Evolutionary conservation across 2,888 invertebrate genomes (phyloP).

Genomic region (Anthrax anthrax): DNA sequence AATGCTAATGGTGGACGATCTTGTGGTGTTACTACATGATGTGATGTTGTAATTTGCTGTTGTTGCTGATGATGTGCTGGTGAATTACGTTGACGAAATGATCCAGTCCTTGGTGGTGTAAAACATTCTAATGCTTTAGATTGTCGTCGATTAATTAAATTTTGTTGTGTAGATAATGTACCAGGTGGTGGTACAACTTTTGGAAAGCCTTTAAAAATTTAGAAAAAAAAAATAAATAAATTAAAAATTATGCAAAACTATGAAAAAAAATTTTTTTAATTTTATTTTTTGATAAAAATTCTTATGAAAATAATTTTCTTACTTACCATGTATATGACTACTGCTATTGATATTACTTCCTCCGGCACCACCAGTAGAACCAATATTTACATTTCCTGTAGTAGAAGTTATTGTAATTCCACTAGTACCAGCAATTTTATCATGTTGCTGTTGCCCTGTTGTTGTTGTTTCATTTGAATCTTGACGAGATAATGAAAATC

Average conservation of each 20-base stretch:
- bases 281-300: too few relatives aligned
- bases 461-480: slow-evolving; percentile 38
- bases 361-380: slow-evolving; percentile 9
- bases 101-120: slow-evolving; percentile 42
- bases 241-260: too few relatives aligned
- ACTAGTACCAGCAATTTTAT: slow-evolving; percentile 18
- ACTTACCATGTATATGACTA: slow-evolving; percentile 11
- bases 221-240: too few relatives aligned
- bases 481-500: slow-evolving; percentile 54
- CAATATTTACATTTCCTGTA: slow-evolving; percentile 10
- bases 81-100: slow-evolving; percentile 38
- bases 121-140: slow-evolving; percentile 53
- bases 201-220: slow-evolving; percentile 43
- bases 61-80: slow-evolving; percentile 2
- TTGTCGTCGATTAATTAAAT: slow-evolving; percentile 27
- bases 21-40: slow-evolving; percentile 34
- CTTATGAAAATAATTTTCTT: neutral
- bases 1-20: slow-evolving; percentile 58
- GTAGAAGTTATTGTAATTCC: slow-evolving; percentile 2
- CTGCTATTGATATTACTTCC: slow-evolving; percentile 1
- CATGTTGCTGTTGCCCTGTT: slow-evolving; percentile 20
- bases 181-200: slow-evolving; percentile 59
- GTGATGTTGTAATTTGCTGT: slow-evolving; percentile 27
- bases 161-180: slow-evolving; percentile 35
- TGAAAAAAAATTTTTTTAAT: too few relatives aligned